These are phyloP conservation scores for Drosophila sp. DNA, from an alignment of 1,140 invertebrate species.

Conservation along the genomic window DNA sequence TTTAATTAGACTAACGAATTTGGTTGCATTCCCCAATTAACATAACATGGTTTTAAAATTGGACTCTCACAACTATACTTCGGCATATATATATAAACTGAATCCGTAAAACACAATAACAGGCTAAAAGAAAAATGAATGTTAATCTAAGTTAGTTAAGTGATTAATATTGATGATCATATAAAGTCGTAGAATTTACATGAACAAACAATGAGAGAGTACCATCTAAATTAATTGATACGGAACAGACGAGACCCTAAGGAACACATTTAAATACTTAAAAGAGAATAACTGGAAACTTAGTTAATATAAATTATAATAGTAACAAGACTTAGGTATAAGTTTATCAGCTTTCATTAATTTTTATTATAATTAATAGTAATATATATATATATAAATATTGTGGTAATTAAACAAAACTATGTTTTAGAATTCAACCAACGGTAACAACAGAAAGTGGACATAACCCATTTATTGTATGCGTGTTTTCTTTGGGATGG, in stretches of 20 bases:
- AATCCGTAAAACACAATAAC: neutral
- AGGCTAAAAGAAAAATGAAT: neutral
- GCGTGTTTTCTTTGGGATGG: conserved; percentile 23
- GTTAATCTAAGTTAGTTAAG: conserved; percentile 1
- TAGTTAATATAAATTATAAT: conserved; percentile 1
- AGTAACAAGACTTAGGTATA: conserved; percentile 36
- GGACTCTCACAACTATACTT: neutral
- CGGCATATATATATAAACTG: neutral
- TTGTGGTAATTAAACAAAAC: conserved; percentile 47
- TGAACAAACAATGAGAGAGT: conserved; percentile 1
- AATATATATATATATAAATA: conserved; percentile 33
- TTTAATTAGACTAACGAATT: neutral
- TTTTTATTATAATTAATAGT: conserved; percentile 26
- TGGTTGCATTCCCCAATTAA: neutral
- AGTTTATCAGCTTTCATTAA: conserved; percentile 7
- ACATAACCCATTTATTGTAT: conserved; percentile 22
- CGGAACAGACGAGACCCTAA: neutral
- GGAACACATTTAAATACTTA: conserved; percentile 7
- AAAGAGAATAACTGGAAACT: neutral
- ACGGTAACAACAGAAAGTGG: conserved; percentile 40
- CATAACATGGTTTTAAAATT: neutral
- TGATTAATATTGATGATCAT: neutral
- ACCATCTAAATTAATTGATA: neutral
- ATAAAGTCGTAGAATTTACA: neutral
- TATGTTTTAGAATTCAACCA: conserved; percentile 23